phyloP scores from a whole-genome alignment of 2,888 invertebrate genomes.

The Drosophila fungiperda region DNA sequence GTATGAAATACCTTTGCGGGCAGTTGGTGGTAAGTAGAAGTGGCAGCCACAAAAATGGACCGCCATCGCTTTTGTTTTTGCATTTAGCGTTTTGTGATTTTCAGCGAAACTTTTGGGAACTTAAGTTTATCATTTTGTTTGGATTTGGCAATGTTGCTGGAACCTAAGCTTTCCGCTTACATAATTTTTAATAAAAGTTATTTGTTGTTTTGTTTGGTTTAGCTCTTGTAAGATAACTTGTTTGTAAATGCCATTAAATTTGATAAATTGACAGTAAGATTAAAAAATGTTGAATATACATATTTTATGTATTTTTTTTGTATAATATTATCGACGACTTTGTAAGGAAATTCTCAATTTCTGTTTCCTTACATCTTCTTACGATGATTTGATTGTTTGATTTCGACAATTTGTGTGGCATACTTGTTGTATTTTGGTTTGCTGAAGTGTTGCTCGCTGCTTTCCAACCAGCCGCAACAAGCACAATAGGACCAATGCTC shows the following conservation, averaged over 20 bases:
- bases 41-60: constrained; percentile 14
- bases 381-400: no score
- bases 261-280: background rate
- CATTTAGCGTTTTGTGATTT: constrained; percentile 39
- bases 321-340: no score
- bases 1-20: background rate
- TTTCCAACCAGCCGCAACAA: constrained; percentile 11
- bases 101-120: constrained; percentile 31
- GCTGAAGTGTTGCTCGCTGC: background rate
- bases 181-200: background rate
- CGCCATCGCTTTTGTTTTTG: constrained; percentile 35
- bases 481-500: constrained; percentile 15
- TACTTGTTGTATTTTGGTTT: no score
- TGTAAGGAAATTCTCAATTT: no score
- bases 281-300: background rate
- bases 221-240: background rate
- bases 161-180: background rate
- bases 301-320: background rate
- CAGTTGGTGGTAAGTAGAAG: background rate
- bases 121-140: constrained; percentile 14
- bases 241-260: background rate
- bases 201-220: background rate
- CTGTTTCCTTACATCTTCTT: no score
- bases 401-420: no score
- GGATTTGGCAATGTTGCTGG: background rate